These are phyloP conservation scores for Portunus trituberculatus DNA, from an alignment of 1,140 invertebrate species.

Conservation along the genomic window DNA sequence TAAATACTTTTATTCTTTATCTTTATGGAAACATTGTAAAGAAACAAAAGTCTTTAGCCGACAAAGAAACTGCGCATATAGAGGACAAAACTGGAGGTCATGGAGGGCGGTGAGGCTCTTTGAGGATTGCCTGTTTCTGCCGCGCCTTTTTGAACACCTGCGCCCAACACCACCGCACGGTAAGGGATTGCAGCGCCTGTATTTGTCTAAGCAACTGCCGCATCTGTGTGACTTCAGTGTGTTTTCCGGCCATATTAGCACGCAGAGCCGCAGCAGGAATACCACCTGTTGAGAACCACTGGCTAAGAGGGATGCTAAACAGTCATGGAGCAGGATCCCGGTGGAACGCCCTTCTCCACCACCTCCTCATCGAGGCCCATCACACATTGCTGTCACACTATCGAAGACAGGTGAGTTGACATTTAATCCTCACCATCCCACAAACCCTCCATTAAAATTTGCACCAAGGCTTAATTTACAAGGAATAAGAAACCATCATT, in stretches of 20 bases:
- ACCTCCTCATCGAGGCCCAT: not conserved
- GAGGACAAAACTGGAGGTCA: not conserved
- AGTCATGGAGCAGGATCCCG: not conserved
- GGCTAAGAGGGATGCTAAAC: not conserved
- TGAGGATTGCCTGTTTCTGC: not conserved
- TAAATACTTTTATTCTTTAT: not conserved
- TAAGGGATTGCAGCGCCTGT: not conserved
- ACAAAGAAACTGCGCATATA: not conserved
- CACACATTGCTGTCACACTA: not conserved
- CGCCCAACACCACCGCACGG: not conserved
- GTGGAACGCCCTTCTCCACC: not conserved
- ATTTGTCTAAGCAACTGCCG: not conserved
- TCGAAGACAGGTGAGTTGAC: not conserved
- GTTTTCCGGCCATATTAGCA: not conserved
- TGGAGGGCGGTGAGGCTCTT: not conserved
- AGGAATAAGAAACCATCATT: not conserved
- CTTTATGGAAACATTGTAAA: not conserved
- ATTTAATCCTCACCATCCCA: not conserved
- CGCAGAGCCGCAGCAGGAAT: not conserved
- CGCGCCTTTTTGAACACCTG: not conserved
- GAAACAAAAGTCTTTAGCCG: not conserved
- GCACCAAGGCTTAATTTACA: not conserved
- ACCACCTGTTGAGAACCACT: not conserved
- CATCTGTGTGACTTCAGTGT: not conserved
- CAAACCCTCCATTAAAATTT: not conserved